Evolutionary conservation across 30 jellyfish, hydroid and myxozoan species (phyloP).

Genomic region (Aurelia sp.): DNA sequence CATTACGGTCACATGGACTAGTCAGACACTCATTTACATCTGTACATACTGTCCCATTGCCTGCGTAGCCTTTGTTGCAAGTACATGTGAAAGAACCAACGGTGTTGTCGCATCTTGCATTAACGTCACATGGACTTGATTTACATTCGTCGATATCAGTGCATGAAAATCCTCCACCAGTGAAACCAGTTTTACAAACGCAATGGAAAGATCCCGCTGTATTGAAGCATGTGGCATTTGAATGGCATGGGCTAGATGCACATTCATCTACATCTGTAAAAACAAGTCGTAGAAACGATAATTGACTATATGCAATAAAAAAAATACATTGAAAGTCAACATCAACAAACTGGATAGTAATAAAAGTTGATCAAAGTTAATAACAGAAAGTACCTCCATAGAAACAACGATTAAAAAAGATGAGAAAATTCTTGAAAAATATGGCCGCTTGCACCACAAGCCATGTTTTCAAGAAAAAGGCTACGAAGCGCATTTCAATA

Average conservation of each 20-base stretch:
- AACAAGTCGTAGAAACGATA: neutral
- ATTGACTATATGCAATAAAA: too few species aligned
- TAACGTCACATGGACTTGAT: constrained; percentile 41
- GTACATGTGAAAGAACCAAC: constrained; percentile 24
- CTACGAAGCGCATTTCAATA: too few species aligned
- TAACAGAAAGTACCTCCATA: too few species aligned
- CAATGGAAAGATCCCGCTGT: constrained; percentile 82
- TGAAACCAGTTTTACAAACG: constrained; percentile 81
- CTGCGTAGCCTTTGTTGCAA: constrained; percentile 86
- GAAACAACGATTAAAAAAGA: too few species aligned
- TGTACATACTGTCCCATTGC: constrained; percentile 67
- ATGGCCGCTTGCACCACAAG: too few species aligned
- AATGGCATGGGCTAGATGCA: constrained; percentile 57
- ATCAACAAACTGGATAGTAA: too few species aligned
- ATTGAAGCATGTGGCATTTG: constrained; percentile 82
- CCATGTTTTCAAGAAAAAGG: too few species aligned
- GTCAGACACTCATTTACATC: constrained; percentile 75
- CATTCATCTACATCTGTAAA: constrained; percentile 97
- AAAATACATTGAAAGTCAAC: too few species aligned
- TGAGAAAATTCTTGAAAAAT: too few species aligned
- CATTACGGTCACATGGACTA: constrained; percentile 43
- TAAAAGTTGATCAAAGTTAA: too few species aligned
- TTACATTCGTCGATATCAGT: constrained; percentile 74
- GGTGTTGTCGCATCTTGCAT: constrained; percentile 59
- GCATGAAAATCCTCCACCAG: constrained; percentile 75